These are phyloP conservation scores for Sebastes nivosus DNA, from an alignment of 2,797 vertebrate species.

Conservation along the genomic window DNA sequence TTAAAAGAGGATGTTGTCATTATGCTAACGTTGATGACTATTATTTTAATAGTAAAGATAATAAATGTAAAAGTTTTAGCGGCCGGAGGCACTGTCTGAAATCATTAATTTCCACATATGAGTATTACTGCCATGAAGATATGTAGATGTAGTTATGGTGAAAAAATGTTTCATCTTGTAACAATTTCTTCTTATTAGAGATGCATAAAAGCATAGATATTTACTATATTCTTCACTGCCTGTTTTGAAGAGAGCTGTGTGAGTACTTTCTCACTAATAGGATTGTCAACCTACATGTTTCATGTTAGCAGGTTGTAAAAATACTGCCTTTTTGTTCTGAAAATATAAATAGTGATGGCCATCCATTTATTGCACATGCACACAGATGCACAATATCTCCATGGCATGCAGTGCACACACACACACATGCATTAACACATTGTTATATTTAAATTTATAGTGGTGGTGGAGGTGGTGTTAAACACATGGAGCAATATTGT, in stretches of 20 bases:
- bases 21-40: background rate
- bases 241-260: background rate
- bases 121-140: too few relatives aligned
- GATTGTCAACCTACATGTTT: background rate
- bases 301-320: background rate
- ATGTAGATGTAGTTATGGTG: background rate
- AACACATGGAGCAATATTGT: background rate
- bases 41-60: background rate
- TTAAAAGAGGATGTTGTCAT: too few relatives aligned
- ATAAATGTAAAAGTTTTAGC: background rate
- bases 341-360: too few relatives aligned
- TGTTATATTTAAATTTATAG: background rate
- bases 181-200: background rate
- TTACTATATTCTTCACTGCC: background rate
- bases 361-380: background rate
- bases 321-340: too few relatives aligned
- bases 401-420: background rate
- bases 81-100: background rate
- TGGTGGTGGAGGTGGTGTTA: background rate
- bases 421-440: background rate
- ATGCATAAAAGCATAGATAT: background rate
- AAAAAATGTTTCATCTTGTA: background rate
- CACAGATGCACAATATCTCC: background rate
- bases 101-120: too few relatives aligned
- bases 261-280: background rate